A percentile compares a stretch with the other conserved stretches of the same genome.
Conservation (phyloP, 2,888 invertebrate genomes). For the Ichneumon xanthorius region DNA sequence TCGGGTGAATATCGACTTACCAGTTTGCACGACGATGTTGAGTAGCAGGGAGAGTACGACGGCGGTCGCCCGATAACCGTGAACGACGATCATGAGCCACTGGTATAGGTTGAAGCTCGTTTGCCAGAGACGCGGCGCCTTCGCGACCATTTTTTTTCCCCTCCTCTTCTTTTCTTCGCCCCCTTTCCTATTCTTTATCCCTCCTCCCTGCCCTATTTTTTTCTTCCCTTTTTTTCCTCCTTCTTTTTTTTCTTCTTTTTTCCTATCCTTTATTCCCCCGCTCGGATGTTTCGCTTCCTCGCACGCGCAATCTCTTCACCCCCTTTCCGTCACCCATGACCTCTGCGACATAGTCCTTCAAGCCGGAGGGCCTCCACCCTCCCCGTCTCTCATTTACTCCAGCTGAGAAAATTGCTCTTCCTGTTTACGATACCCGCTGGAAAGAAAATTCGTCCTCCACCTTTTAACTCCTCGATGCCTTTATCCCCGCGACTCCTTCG, state of each 20-base stretch:
- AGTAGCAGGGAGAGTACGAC: conserved; percentile 80
- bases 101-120: conserved; percentile 77
- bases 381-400: conserved; percentile 45
- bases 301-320: conserved; percentile 51
- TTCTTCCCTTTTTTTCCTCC: conserved; percentile 14
- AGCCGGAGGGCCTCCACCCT: conserved; percentile 23
- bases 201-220: conserved; percentile 1
- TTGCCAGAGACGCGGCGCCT: conserved; percentile 80
- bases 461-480: conserved; percentile 5
- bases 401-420: conserved; percentile 57
- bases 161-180: conserved; percentile 13
- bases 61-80: conserved; percentile 79
- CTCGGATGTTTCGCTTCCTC: conserved; percentile 27
- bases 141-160: conserved; percentile 79
- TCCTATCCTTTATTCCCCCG: neutral
- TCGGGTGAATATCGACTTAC: conserved; percentile 75
- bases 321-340: conserved; percentile 48
- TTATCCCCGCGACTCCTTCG: conserved; percentile 4
- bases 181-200: neutral
- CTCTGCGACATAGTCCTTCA: conserved; percentile 61
- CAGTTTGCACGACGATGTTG: conserved; percentile 81
- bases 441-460: conserved; percentile 32
- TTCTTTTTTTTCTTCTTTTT: conserved; percentile 11
- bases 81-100: conserved; percentile 69
- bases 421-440: conserved; percentile 44